phyloP scores from a whole-genome alignment of 2,797 vertebrate genomes.

The Paratrypauchen microcephalus region DNA sequence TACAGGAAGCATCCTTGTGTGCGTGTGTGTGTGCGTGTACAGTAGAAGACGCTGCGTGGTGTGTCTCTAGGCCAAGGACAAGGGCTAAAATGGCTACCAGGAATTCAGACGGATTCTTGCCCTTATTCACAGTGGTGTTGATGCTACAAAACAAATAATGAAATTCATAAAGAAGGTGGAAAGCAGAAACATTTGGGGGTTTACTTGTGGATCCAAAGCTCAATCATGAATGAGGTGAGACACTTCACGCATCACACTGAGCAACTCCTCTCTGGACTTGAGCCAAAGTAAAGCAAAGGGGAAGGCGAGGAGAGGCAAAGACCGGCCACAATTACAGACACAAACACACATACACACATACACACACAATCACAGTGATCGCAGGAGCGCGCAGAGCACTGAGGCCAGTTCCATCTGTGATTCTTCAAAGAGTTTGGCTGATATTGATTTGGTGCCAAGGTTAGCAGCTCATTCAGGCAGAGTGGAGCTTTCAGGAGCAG shows the following conservation, averaged over 20 bases:
- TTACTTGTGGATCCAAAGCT: slow-evolving; percentile 33
- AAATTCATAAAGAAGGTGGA: slow-evolving; percentile 28
- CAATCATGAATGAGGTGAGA: slow-evolving; percentile 62
- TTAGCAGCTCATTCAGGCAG: slow-evolving; percentile 83
- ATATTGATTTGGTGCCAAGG: slow-evolving; percentile 88
- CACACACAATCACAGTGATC: slow-evolving; percentile 51
- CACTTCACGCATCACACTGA: slow-evolving; percentile 60
- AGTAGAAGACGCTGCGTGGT: background rate
- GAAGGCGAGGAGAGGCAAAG: slow-evolving; percentile 39
- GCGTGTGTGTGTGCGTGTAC: slow-evolving; percentile 25
- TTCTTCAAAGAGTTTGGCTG: slow-evolving; percentile 87
- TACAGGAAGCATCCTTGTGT: slow-evolving; percentile 74
- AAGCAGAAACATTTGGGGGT: slow-evolving; percentile 2
- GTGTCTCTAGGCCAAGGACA: slow-evolving; percentile 48
- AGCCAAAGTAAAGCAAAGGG: slow-evolving; percentile 61
- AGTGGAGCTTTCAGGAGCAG: slow-evolving; percentile 83
- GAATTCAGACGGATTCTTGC: slow-evolving; percentile 28
- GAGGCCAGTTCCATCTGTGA: slow-evolving; percentile 83
- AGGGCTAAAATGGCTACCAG: slow-evolving; percentile 44
- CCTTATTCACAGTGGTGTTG: slow-evolving; percentile 13
- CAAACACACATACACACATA: slow-evolving; percentile 48
- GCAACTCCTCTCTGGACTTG: slow-evolving; percentile 61
- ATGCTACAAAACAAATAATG: slow-evolving; percentile 6
- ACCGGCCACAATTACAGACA: slow-evolving; percentile 70
- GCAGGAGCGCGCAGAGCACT: slow-evolving; percentile 63